These are phyloP conservation scores for Busseola fusca DNA, from an alignment of 2,888 invertebrate species.

Conservation along the genomic window DNA sequence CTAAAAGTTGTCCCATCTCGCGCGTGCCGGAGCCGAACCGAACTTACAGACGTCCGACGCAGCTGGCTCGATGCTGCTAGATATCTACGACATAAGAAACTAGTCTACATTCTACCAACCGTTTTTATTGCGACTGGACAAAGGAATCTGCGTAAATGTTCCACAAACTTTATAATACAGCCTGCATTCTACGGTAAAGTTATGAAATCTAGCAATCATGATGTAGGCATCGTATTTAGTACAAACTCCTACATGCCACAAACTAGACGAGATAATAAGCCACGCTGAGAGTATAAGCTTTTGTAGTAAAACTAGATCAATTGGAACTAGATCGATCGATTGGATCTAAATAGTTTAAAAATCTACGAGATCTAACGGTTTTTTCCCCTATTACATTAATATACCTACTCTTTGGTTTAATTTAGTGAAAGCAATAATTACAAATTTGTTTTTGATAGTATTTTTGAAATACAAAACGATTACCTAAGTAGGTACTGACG, in stretches of 20 bases:
- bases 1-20: slow-evolving; percentile 68
- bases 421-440: neutral
- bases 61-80: slow-evolving; percentile 60
- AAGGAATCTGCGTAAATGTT: slow-evolving; percentile 33
- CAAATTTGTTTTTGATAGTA: neutral
- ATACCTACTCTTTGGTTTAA: too few species aligned
- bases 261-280: slow-evolving; percentile 41
- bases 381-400: too few species aligned
- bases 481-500: neutral
- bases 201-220: slow-evolving; percentile 6
- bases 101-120: slow-evolving; percentile 44
- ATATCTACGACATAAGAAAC: slow-evolving; percentile 55
- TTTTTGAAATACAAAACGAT: neutral
- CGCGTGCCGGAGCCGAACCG: slow-evolving; percentile 65
- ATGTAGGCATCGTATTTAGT: slow-evolving; percentile 22
- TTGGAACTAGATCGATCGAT: too few species aligned
- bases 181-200: slow-evolving; percentile 15
- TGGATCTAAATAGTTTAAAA: too few species aligned
- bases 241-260: slow-evolving; percentile 40
- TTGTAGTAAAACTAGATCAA: too few species aligned
- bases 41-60: slow-evolving; percentile 65
- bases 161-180: slow-evolving; percentile 17
- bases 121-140: slow-evolving; percentile 46
- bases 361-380: slow-evolving; percentile 9
- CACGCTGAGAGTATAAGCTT: slow-evolving; percentile 15